Base-by-base conservation (phyloP, 2,113 vertebrate genomes). In the Triplophysa siluroides region DNA sequence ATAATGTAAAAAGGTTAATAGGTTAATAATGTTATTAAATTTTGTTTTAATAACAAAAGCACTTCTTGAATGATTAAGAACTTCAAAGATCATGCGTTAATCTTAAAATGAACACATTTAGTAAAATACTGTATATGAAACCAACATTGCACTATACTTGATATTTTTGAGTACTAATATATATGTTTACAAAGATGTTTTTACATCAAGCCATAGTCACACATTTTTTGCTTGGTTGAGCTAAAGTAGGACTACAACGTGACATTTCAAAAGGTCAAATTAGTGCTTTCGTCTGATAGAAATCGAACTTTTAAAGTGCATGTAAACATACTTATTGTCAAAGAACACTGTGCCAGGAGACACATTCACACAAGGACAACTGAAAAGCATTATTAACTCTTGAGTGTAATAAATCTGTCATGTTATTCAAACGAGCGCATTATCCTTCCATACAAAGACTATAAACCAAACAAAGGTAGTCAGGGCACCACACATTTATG, bases 391-490 rank as follows among this genome's bases (percentile, higher is more conserved):
- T 43, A 60, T 38, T 43, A 33, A 33, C 54, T 18, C 8, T 58
- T 72, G 18, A 72, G 70, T 60, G 38, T 60, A 60, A 73, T 73
- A 73, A 61, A 73, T 23, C 54, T 43, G 33, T 18, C 0, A 1
- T 24, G 71, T 60, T 73, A 13, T 43, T 60, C 33, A 73, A 61
- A 41, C 41, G 71, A 8, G 23, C 71, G 23, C 71, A 73, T 73
- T 73, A 60, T 73, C 9, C 52, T 18, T 58, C 11, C 12, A 16
- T 18, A 60, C 54, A 73, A 60, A 73, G 24, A 73, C 54, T 60
- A 60, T 73, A 73, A 73, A 73, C 33, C 43, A 60, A 73, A 73
- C 54, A 73, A 73, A 73, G 33, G 33, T 60, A 73, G 54, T 41
- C 23, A 23, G 54, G 29, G 54, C 19, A 60, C 33, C 41, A 73